Conservation (phyloP, 2,797 vertebrate genomes). For the Aulostomus chinensis region DNA sequence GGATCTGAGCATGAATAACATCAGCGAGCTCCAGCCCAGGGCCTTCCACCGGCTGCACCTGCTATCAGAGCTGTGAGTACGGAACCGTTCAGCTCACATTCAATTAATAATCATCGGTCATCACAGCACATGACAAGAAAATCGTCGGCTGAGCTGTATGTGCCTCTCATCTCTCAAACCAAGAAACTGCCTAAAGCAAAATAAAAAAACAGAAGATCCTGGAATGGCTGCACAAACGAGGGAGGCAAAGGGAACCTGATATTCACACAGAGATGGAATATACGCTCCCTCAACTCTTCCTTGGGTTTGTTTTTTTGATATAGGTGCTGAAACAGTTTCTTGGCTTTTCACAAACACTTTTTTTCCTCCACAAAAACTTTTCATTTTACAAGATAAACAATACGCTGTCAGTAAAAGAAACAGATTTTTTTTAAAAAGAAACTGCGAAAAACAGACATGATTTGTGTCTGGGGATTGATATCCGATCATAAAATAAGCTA, state of each 20-base stretch:
- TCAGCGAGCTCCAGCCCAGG: slow-evolving; percentile 86
- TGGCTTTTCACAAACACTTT: background rate
- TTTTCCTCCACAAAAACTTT: background rate
- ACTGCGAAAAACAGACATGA: background rate
- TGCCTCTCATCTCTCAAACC: slow-evolving; percentile 59
- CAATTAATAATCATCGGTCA: slow-evolving; percentile 37
- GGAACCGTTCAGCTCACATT: slow-evolving; percentile 35
- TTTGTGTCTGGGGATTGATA: background rate
- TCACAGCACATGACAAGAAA: slow-evolving; percentile 49
- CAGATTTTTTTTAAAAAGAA: too few relatives aligned
- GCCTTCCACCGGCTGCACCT: slow-evolving; percentile 87
- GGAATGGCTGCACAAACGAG: slow-evolving; percentile 43
- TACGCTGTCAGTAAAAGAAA: too few relatives aligned
- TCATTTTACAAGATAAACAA: slow-evolving; percentile 8
- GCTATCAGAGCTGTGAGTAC: slow-evolving; percentile 94
- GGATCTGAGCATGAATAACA: slow-evolving; percentile 98
- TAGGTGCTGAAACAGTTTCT: background rate
- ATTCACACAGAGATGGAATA: slow-evolving; percentile 61
- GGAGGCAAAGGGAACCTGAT: slow-evolving; percentile 55
- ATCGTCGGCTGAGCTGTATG: slow-evolving; percentile 32
- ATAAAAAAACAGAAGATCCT: slow-evolving; percentile 38
- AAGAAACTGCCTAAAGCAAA: slow-evolving; percentile 67
- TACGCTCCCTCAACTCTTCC: slow-evolving; percentile 45
- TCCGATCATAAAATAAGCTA: slow-evolving; percentile 3
- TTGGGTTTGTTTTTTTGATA: slow-evolving; percentile 39